phyloP scores from a whole-genome alignment of 2,888 invertebrate genomes.

The Tethea ocularis region DNA sequence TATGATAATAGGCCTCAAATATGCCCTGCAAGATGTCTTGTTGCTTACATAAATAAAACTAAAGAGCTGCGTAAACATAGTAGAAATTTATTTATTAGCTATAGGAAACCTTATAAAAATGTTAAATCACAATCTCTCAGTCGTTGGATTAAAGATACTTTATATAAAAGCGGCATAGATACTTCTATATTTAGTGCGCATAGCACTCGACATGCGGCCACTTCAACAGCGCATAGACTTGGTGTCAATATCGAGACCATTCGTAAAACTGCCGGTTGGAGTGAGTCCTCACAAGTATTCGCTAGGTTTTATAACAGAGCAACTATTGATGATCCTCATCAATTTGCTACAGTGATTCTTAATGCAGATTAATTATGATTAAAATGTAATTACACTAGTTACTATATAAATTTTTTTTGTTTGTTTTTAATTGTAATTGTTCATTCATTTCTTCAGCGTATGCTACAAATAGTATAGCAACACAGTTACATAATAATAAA shows the following conservation, averaged over 20 bases:
- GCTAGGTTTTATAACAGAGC: not conserved
- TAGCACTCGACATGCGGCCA: not conserved
- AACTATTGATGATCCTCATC: too few relatives aligned
- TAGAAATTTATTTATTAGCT: not conserved
- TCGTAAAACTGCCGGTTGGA: slow-evolving; percentile 1
- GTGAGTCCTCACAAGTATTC: not conserved
- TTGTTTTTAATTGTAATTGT: too few relatives aligned
- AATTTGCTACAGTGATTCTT: too few relatives aligned
- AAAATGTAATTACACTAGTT: too few relatives aligned
- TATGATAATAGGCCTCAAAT: not conserved
- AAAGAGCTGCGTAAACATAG: not conserved
- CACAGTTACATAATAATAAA: too few relatives aligned
- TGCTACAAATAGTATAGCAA: too few relatives aligned
- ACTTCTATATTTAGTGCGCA: not conserved
- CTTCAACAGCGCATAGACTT: not conserved
- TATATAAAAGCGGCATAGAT: not conserved
- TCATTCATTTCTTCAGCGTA: too few relatives aligned
- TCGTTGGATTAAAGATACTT: not conserved
- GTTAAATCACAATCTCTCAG: not conserved
- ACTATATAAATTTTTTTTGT: too few relatives aligned
- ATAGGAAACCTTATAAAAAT: not conserved
- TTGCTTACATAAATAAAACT: not conserved
- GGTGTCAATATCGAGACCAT: too few relatives aligned
- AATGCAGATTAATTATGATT: too few relatives aligned
- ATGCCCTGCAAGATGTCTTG: not conserved